Percentiles rank a stretch among this genome's conserved stretches.
These are phyloP conservation scores for Zoanthus gigantus DNA, from an alignment of 92 coral and sea anemone species.

Conservation along the genomic window DNA sequence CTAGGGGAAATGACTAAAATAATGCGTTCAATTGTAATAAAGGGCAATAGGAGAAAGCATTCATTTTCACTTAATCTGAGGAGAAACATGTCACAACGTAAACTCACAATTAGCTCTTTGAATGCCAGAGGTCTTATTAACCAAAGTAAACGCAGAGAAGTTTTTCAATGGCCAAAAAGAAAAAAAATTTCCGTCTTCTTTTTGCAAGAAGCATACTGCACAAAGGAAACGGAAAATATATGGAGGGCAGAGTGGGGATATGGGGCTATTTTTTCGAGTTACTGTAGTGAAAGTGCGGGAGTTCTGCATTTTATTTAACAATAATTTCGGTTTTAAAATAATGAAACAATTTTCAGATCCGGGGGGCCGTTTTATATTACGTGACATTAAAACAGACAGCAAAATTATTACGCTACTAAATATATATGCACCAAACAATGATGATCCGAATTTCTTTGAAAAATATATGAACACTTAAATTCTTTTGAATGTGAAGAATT, in stretches of 20 bases:
- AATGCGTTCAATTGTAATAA: background rate
- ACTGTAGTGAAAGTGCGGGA: conserved; percentile 5
- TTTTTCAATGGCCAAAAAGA: background rate
- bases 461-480: background rate
- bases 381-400: background rate
- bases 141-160: background rate
- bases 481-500: conserved; percentile 6
- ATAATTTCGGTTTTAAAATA: background rate
- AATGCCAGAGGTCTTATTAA: conserved; percentile 12
- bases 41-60: background rate
- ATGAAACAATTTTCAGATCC: background rate
- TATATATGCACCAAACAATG: conserved; percentile 8
- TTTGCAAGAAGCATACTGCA: conserved; percentile 21
- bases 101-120: background rate
- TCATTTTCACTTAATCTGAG: background rate
- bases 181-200: background rate
- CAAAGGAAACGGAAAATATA: conserved; percentile 9
- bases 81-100: background rate
- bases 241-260: conserved; percentile 25
- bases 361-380: background rate
- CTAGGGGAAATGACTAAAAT: background rate
- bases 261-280: background rate
- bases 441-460: conserved; percentile 1
- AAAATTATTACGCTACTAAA: conserved; percentile 2
- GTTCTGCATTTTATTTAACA: background rate